Conservation (phyloP, 2,888 invertebrate species). For the Aporophyla lueneburgensis region DNA sequence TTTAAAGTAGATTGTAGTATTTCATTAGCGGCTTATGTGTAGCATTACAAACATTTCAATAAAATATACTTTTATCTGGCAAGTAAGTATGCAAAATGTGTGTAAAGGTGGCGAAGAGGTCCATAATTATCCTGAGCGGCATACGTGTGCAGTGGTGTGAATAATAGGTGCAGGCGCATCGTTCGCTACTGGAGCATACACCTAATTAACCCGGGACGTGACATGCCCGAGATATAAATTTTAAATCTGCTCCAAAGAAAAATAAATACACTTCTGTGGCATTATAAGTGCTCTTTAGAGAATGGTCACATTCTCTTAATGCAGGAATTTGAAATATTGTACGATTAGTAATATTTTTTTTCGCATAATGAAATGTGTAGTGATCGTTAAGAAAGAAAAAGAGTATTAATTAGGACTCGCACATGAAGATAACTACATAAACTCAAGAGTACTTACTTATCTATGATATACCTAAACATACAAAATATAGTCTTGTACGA, state of each 20-base stretch:
- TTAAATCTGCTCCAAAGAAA: conserved; percentile 82
- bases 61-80: conserved; percentile 81
- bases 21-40: conserved; percentile 72
- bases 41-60: conserved; percentile 79
- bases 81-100: conserved; percentile 82
- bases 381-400: not conserved
- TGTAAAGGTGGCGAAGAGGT: conserved; percentile 78
- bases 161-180: conserved; percentile 76
- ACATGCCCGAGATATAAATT: conserved; percentile 86
- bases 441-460: no score
- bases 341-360: not conserved
- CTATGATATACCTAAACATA: no score
- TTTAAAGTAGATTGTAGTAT: conserved; percentile 6
- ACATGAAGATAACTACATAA: not conserved
- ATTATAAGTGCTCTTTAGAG: no score
- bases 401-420: not conserved
- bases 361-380: not conserved
- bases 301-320: no score
- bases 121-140: conserved; percentile 80
- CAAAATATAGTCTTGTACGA: not conserved
- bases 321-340: not conserved
- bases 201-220: conserved; percentile 88
- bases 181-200: conserved; percentile 77
- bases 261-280: conserved; percentile 72
- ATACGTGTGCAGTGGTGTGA: conserved; percentile 76